These are phyloP conservation scores for Tadarida brasiliensis DNA, from an alignment of 2,797 vertebrate genomes.

Conservation along the genomic window DNA sequence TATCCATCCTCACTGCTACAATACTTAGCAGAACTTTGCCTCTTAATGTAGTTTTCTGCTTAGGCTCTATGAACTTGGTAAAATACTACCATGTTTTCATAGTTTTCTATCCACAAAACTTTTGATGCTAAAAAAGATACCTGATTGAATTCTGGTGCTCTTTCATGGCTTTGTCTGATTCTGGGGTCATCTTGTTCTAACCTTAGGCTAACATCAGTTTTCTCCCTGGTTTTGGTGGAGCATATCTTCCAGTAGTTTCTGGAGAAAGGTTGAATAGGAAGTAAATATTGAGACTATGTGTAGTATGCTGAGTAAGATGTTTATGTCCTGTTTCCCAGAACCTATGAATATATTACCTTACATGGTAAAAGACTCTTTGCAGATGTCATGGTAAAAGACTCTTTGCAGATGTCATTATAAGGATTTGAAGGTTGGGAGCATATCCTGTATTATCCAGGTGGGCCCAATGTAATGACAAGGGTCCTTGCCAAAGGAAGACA, in stretches of 20 bases:
- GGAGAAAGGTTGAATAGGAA: conserved; percentile 1
- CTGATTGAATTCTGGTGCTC: background rate
- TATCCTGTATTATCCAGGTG: too few relatives aligned
- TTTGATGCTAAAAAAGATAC: conserved; percentile 10
- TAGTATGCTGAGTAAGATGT: background rate
- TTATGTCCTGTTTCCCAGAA: background rate
- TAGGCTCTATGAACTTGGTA: background rate
- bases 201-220: conserved; percentile 31
- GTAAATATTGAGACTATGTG: background rate
- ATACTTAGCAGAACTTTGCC: conserved; percentile 35
- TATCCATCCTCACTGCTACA: background rate
- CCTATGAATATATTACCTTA: background rate
- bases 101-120: conserved; percentile 45
- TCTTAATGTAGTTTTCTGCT: conserved; percentile 23
- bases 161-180: conserved; percentile 38
- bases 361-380: background rate
- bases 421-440: background rate
- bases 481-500: conserved; percentile 4
- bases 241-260: background rate
- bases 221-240: background rate
- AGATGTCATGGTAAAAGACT: background rate
- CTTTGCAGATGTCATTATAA: background rate
- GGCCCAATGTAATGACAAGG: background rate
- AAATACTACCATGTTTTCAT: conserved; percentile 44
- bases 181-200: conserved; percentile 16